These are phyloP conservation scores for Magallana nippona DNA, from an alignment of 2,888 invertebrate genomes.

Conservation along the genomic window DNA sequence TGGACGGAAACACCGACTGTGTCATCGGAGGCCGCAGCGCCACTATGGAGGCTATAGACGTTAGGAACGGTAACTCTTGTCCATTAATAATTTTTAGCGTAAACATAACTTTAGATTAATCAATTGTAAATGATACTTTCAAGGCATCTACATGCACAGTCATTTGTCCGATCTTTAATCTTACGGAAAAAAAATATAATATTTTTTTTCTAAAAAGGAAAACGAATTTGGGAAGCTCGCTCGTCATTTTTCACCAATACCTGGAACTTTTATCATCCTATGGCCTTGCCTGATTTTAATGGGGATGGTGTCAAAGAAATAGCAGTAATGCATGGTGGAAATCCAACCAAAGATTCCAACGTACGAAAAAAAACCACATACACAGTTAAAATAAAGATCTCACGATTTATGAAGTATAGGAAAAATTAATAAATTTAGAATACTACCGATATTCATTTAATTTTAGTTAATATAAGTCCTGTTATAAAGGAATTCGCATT, in stretches of 20 bases:
- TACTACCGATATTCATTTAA: no score
- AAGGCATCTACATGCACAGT: no score
- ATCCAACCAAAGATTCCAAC: constrained; percentile 57
- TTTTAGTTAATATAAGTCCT: no score
- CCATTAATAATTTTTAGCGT: background rate
- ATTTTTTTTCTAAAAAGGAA: constrained; percentile 46
- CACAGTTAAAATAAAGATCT: no score
- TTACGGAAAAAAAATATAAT: background rate
- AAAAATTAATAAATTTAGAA: no score
- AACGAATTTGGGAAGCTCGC: constrained; percentile 58
- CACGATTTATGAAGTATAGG: no score
- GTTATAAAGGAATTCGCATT: no score
- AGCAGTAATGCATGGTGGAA: constrained; percentile 74
- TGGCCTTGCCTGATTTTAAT: constrained; percentile 74
- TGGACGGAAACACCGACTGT: constrained; percentile 76
- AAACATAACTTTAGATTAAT: no score
- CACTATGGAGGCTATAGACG: constrained; percentile 73
- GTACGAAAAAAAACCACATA: constrained; percentile 49
- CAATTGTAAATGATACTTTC: no score
- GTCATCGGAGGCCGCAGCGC: constrained; percentile 73
- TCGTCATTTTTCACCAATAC: constrained; percentile 53
- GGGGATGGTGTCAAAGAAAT: constrained; percentile 75
- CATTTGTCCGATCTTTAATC: no score
- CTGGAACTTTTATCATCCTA: constrained; percentile 75
- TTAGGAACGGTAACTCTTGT: constrained; percentile 64